Evolutionary conservation across 2,888 invertebrate genomes (phyloP), one percentile per base, ranked within the genome.

Genomic region (Tanypteryx hageni): DNA sequence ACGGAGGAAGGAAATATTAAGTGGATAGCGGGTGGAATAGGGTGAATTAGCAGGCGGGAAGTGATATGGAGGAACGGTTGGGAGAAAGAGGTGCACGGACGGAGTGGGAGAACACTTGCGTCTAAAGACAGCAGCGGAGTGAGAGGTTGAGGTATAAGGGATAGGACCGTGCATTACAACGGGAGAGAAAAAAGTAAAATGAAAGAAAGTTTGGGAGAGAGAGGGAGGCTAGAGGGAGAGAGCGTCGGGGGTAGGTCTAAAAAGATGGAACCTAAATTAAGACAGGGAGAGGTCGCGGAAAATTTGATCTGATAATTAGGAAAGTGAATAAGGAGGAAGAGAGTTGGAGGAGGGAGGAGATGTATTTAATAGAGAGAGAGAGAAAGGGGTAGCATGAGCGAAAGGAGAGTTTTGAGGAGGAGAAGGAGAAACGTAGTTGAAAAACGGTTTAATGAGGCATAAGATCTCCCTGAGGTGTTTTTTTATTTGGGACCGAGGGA

Each of bases 251-350:
- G 5, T 44, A 56, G 18, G 16, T 18, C 56, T 18, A 56, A n/a
- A n/a, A 56, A n/a, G 83, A 7, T 10, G 44, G 59, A 61, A 61
- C 64, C 64, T n/a, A 18, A 64, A 89, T 68, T 89, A 61, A 89
- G 61, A 18, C 31, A 27, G 59, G 10, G 31, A 86, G 61, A 86
- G 86, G 89, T n/a, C 44, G 89, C 18, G 64, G 44, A 89, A 64
- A 89, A 89, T 89, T 89, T 59, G 89, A 89, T 89, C 89, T 44
- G 89, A 89, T 64, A 89, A 76, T 76, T 76, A 27, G 5, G 22
- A 76, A 10, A 76, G 76, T 44, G 44, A 22, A 22, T 68, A 13
- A 68, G 68, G 9, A 18, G 0, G 68, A 27, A 27, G 13, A 27
- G 27, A 76, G 27, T 76, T n/a, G n/a, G n/a, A 76, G 14, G 27